phyloP scores from a whole-genome alignment of 2,888 invertebrate species.

The Stenodera caucasica region DNA sequence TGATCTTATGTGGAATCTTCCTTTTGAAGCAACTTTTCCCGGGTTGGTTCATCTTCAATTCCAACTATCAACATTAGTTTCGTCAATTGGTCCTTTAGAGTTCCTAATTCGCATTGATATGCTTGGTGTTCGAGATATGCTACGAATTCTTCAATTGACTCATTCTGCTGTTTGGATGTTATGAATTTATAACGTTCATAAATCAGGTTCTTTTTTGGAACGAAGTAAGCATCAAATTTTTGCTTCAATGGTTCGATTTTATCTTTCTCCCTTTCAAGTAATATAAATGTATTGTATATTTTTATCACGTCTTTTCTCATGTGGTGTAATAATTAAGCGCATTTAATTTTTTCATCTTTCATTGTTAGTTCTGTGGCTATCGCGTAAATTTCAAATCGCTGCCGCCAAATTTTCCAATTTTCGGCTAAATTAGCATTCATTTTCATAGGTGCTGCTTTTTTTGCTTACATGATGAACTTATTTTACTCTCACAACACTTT shows the following conservation, averaged over 20 bases:
- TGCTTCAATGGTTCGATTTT: constrained; percentile 23
- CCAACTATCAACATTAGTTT: no score
- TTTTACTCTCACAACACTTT: no score
- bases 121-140: no score
- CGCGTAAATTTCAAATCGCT: constrained; percentile 23
- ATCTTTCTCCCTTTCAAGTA: constrained; percentile 18
- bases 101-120: no score
- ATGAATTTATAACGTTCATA: constrained; percentile 15
- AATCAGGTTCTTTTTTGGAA: constrained; percentile 20
- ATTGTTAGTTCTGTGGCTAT: constrained; percentile 19
- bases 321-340: constrained; percentile 18
- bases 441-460: no score
- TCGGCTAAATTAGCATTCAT: constrained; percentile 9
- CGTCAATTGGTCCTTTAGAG: no score
- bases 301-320: constrained; percentile 27
- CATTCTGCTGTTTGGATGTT: no score
- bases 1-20: no score
- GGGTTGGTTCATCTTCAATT: no score
- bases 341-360: constrained; percentile 17
- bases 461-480: no score
- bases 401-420: constrained; percentile 22
- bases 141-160: no score
- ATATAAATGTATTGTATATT: constrained; percentile 28
- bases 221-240: constrained; percentile 30
- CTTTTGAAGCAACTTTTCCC: no score